A percentile compares a stretch with the other conserved stretches of the same genome.
These are phyloP conservation scores for Pseudorasbora parva DNA, from an alignment of 2,113 vertebrate species.

Conservation along the genomic window DNA sequence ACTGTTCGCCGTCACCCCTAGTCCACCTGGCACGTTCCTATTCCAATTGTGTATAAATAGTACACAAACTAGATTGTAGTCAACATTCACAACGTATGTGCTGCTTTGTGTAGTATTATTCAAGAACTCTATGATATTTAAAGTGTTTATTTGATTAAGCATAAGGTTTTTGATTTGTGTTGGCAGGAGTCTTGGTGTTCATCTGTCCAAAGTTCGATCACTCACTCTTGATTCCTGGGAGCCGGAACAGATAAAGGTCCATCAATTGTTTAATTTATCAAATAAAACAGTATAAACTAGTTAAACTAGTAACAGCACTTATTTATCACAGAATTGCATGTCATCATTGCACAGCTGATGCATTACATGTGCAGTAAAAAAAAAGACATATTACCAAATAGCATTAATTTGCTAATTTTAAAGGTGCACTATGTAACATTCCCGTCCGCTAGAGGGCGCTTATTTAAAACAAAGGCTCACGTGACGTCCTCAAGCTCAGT, in stretches of 20 bases:
- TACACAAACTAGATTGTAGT: not conserved
- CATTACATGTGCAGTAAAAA: too few relatives aligned
- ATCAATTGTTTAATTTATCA: not conserved
- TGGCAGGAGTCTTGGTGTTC: conserved; percentile 78
- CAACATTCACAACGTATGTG: not conserved
- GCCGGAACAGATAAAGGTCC: conserved; percentile 78
- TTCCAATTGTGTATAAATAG: not conserved
- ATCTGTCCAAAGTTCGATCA: conserved; percentile 80
- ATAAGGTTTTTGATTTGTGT: conserved; percentile 15
- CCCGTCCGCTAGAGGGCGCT: too few relatives aligned
- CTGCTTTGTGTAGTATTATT: not conserved
- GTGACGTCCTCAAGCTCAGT: too few relatives aligned
- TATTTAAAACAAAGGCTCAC: too few relatives aligned
- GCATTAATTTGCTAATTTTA: too few relatives aligned
- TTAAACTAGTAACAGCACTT: not conserved
- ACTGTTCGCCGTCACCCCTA: too few relatives aligned
- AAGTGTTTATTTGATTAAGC: not conserved
- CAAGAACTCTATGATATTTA: not conserved
- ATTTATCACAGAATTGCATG: too few relatives aligned
- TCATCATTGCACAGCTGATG: not conserved
- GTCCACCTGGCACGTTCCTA: too few relatives aligned
- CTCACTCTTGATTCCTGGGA: conserved; percentile 82
- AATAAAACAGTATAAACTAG: too few relatives aligned
- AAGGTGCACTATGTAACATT: too few relatives aligned
- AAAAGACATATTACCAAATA: too few relatives aligned